These are phyloP conservation scores for Gryon sp. DNA, from an alignment of 1,140 invertebrate genomes.

Conservation along the genomic window DNA sequence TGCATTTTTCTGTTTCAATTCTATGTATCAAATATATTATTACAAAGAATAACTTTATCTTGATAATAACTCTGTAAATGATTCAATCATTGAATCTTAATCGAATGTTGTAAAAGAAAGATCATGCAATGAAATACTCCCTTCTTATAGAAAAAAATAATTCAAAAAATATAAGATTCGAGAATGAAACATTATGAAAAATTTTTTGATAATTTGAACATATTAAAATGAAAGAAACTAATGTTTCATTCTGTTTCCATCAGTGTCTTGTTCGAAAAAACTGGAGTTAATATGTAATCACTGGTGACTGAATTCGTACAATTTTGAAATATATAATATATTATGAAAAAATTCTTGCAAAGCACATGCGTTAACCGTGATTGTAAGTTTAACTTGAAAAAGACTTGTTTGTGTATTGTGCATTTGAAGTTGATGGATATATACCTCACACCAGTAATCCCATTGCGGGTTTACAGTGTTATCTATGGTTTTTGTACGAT, in stretches of 20 bases:
- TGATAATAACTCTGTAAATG: too few relatives aligned
- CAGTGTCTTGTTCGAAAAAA: conserved; percentile 6
- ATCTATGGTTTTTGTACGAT: conserved; percentile 92
- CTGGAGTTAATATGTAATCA: conserved; percentile 17
- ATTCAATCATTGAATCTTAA: too few relatives aligned
- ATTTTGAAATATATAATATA: neutral
- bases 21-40: too few relatives aligned
- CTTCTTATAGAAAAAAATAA: conserved; percentile 11
- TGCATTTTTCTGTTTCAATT: too few relatives aligned
- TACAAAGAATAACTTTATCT: too few relatives aligned
- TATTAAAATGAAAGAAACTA: neutral
- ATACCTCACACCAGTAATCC: conserved; percentile 96
- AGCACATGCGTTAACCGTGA: conserved; percentile 66
- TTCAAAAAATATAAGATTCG: conserved; percentile 11
- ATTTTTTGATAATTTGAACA: neutral
- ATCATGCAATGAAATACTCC: conserved; percentile 30
- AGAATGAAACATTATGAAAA: neutral
- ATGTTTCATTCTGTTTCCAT: conserved; percentile 9
- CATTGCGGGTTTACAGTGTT: conserved; percentile 96
- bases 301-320: too few relatives aligned
- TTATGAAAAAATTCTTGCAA: conserved; percentile 9
- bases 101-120: neutral
- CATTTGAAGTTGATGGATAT: conserved; percentile 42
- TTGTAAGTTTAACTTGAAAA: conserved; percentile 4
- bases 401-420: conserved; percentile 12